These are phyloP conservation scores for Clarias macrocephalus DNA, from an alignment of 2,113 vertebrate species.

Conservation along the genomic window DNA sequence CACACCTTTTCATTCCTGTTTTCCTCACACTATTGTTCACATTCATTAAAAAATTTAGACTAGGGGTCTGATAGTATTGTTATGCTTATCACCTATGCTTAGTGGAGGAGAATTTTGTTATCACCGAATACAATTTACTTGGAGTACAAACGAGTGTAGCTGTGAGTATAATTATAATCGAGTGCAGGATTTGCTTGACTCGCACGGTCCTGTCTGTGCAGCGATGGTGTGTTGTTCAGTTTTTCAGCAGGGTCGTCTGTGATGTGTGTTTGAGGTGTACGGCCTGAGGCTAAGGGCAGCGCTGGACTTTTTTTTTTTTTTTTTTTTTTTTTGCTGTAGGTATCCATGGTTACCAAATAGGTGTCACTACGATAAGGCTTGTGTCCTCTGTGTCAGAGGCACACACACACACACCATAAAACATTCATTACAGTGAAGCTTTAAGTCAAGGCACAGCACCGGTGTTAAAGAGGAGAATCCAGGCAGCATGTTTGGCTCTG, in stretches of 20 bases:
- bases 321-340: conserved; percentile 52
- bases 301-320: conserved; percentile 49
- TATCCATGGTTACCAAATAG: conserved; percentile 67
- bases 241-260: not conserved
- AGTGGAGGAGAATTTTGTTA: conserved; percentile 2
- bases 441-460: not conserved
- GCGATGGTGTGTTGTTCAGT: not conserved
- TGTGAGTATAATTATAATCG: conserved; percentile 54
- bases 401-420: conserved; percentile 65
- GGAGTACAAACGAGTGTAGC: conserved; percentile 2
- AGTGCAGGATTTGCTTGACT: not conserved
- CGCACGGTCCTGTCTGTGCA: not conserved
- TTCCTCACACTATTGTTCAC: not conserved
- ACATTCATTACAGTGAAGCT: conserved; percentile 63
- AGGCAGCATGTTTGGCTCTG: conserved; percentile 26
- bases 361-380: conserved; percentile 55
- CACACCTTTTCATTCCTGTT: not conserved
- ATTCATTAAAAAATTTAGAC: not conserved
- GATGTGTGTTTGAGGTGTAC: not conserved
- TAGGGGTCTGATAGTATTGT: not conserved
- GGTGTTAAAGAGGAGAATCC: not conserved
- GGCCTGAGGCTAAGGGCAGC: not conserved
- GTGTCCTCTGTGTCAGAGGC: conserved; percentile 59
- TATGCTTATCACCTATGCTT: not conserved
- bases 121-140: not conserved